Evolutionary conservation across 2,888 invertebrate genomes (phyloP).

Genomic region (Rugalucina vietnamica): DNA sequence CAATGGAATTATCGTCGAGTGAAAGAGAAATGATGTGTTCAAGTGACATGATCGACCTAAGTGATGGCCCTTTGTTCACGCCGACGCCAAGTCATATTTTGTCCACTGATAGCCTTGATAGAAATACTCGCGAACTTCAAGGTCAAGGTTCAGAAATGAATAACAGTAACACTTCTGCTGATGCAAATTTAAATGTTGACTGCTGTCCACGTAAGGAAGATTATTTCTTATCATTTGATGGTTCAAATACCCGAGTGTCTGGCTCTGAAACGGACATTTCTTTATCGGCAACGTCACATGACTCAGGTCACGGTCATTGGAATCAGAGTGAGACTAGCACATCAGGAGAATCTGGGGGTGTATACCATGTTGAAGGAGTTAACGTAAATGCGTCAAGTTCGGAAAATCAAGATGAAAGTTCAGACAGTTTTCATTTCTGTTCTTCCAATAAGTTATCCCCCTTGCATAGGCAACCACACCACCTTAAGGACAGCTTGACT

Average conservation of each 20-base stretch:
- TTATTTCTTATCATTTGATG: constrained; percentile 78
- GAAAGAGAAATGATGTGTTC: constrained; percentile 80
- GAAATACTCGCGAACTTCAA: constrained; percentile 50
- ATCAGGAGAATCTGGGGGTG: constrained; percentile 8
- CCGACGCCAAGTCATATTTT: constrained; percentile 72
- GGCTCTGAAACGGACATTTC: constrained; percentile 75
- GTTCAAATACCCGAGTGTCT: constrained; percentile 71
- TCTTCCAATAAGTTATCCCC: constrained; percentile 58
- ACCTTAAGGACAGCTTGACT: constrained; percentile 50
- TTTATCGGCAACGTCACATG: constrained; percentile 67
- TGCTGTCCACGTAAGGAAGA: constrained; percentile 78
- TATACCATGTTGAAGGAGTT: constrained; percentile 57
- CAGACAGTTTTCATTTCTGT: constrained; percentile 79
- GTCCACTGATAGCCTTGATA: constrained; percentile 71
- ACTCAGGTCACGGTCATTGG: constrained; percentile 68
- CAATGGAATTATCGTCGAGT: constrained; percentile 78
- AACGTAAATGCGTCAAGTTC: constrained; percentile 66
- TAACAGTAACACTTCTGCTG: constrained; percentile 67
- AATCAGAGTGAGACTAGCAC: constrained; percentile 32
- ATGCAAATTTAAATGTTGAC: constrained; percentile 71
- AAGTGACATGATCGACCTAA: constrained; percentile 79
- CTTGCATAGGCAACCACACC: constrained; percentile 41
- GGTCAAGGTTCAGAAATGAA: constrained; percentile 59
- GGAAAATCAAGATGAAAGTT: constrained; percentile 76
- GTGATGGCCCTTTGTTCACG: constrained; percentile 79